phyloP scores from a whole-genome alignment of 2,888 invertebrate species.

The Drosophila picticornis region DNA sequence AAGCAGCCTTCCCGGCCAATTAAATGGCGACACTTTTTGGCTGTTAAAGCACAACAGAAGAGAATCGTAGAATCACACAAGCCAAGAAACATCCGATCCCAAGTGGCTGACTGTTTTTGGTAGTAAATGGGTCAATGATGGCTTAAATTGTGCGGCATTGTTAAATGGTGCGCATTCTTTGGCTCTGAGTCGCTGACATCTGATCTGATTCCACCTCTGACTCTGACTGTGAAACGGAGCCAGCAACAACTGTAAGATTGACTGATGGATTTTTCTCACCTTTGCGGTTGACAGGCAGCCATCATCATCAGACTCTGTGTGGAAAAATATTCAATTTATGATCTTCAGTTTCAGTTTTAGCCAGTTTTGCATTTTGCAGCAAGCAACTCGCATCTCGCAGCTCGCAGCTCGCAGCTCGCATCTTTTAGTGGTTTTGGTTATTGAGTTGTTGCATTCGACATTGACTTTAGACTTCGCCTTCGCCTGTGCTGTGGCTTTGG shows the following conservation, averaged over 20 bases:
- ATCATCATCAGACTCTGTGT: slow-evolving; percentile 3
- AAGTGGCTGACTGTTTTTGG: slow-evolving; percentile 48
- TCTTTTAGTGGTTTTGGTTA: slow-evolving; percentile 48
- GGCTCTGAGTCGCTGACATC: slow-evolving; percentile 58
- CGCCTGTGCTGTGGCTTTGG: slow-evolving; percentile 15
- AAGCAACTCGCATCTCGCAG: slow-evolving; percentile 1
- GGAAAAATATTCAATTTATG: slow-evolving; percentile 59
- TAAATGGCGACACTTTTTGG: slow-evolving; percentile 76
- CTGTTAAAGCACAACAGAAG: slow-evolving; percentile 10
- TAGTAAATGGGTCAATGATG: slow-evolving; percentile 78
- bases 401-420: slow-evolving; percentile 18
- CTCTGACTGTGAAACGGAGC: slow-evolving; percentile 37
- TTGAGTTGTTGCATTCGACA: slow-evolving; percentile 63
- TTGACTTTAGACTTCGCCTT: slow-evolving; percentile 4
- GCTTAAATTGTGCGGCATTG: slow-evolving; percentile 77
- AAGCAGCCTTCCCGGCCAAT: slow-evolving; percentile 66
- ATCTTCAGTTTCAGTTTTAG: slow-evolving; percentile 53
- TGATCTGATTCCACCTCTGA: slow-evolving; percentile 76
- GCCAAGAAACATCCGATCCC: slow-evolving; percentile 45
- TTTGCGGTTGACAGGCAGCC: slow-evolving; percentile 47
- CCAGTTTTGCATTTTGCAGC: slow-evolving; percentile 40
- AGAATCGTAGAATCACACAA: slow-evolving; percentile 5
- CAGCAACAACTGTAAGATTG: slow-evolving; percentile 51
- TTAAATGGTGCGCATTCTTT: slow-evolving; percentile 52
- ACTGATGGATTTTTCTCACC: slow-evolving; percentile 48